These are phyloP conservation scores for Calameuta filiformis DNA, from an alignment of 2,888 invertebrate genomes.

Conservation along the genomic window DNA sequence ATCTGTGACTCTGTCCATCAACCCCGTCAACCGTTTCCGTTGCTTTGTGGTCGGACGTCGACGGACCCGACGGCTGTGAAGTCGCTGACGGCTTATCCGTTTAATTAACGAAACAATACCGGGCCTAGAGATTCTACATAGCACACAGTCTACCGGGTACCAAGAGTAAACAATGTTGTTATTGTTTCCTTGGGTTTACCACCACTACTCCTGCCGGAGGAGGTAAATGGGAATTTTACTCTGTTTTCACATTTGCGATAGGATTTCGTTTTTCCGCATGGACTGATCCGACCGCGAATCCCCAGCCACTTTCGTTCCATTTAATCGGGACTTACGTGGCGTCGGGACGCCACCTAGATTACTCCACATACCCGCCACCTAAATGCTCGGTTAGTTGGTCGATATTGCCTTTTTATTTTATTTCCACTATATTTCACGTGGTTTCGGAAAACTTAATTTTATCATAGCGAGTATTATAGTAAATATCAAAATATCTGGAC, in stretches of 20 bases:
- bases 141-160: conserved; percentile 30
- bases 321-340: background rate
- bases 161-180: conserved; percentile 49
- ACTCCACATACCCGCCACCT: background rate
- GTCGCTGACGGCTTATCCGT: conserved; percentile 56
- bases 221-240: background rate
- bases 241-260: background rate
- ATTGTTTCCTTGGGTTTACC: conserved; percentile 38
- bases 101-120: conserved; percentile 63
- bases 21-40: conserved; percentile 52
- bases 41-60: conserved; percentile 39
- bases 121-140: conserved; percentile 35
- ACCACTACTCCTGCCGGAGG: background rate
- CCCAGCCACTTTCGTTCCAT: background rate
- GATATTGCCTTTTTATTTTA: background rate
- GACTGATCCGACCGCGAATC: background rate
- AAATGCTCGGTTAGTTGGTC: background rate
- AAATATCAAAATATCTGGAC: no score
- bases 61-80: conserved; percentile 16
- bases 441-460: no score
- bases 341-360: background rate
- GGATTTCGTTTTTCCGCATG: background rate
- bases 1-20: conserved; percentile 36
- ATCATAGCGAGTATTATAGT: no score
- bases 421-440: no score